Evolutionary conservation across 1,140 invertebrate genomes (phyloP).

Genomic region (Lucilia sericata): DNA sequence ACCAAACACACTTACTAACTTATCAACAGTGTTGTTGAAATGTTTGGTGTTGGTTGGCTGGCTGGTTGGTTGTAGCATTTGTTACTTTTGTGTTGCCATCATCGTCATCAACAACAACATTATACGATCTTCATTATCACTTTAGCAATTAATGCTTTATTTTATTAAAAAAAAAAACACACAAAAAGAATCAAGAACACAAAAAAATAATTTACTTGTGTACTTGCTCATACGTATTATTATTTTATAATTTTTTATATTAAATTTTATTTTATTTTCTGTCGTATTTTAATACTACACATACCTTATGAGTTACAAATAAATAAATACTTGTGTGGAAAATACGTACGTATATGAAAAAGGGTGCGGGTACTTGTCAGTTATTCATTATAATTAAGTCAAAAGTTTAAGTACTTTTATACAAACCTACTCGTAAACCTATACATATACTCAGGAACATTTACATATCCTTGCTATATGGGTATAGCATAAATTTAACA

Average conservation of each 20-base stretch:
- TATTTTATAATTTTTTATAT: not conserved
- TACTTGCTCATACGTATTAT: not conserved
- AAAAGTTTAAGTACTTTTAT: slow-evolving; percentile 27
- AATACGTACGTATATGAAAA: not conserved
- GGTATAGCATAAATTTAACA: no score
- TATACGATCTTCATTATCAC: slow-evolving; percentile 24
- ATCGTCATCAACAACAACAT: not conserved
- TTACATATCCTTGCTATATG: no score
- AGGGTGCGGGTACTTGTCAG: not conserved
- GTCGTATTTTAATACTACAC: no score
- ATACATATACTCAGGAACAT: no score
- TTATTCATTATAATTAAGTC: slow-evolving; percentile 26
- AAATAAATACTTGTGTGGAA: no score
- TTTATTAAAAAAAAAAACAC: slow-evolving; percentile 25
- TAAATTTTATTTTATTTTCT: not conserved
- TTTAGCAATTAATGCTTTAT: slow-evolving; percentile 32
- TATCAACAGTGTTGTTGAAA: not conserved
- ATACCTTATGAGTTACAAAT: no score
- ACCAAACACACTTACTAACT: not conserved
- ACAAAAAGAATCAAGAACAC: not conserved
- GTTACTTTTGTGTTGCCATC: no score
- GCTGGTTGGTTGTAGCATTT: not conserved
- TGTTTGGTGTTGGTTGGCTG: not conserved
- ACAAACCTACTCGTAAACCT: not conserved
- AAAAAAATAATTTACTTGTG: not conserved